A percentile compares a stretch with the other conserved stretches of the same genome.
phyloP scores from a whole-genome alignment of 2,797 vertebrate genomes.

The Macropus fuliginosus region DNA sequence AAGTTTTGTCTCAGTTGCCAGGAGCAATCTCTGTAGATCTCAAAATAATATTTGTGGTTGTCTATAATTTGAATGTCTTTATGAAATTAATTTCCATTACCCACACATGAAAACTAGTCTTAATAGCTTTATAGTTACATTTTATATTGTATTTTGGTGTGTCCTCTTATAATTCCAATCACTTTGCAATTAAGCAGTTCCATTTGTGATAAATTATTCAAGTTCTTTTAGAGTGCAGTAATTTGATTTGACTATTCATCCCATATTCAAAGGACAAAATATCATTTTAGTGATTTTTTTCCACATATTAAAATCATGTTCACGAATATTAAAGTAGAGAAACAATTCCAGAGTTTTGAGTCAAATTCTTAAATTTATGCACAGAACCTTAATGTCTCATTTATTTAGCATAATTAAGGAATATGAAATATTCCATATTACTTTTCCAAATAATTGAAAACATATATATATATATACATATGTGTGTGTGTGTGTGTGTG shows the following conservation, averaged over 20 bases:
- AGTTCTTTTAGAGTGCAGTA: slow-evolving; percentile 18
- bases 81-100: slow-evolving; percentile 7
- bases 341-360: slow-evolving; percentile 21
- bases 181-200: background rate
- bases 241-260: slow-evolving; percentile 1
- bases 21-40: background rate
- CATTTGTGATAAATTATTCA: slow-evolving; percentile 32
- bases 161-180: slow-evolving; percentile 10
- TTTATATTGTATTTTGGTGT: slow-evolving; percentile 33
- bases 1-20: background rate
- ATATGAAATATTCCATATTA: background rate
- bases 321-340: background rate
- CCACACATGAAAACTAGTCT: background rate
- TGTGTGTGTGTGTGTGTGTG: no score
- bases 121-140: background rate
- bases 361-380: background rate
- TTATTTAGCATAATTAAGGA: background rate
- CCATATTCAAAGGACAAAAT: slow-evolving; percentile 14
- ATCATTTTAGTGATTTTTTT: slow-evolving; percentile 24
- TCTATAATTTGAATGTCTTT: background rate
- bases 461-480: no score
- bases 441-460: background rate
- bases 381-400: background rate
- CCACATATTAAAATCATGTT: background rate
- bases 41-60: background rate